Evolutionary conservation across 1,140 invertebrate species (phyloP).

Genomic region (Parapsyche elsis): DNA sequence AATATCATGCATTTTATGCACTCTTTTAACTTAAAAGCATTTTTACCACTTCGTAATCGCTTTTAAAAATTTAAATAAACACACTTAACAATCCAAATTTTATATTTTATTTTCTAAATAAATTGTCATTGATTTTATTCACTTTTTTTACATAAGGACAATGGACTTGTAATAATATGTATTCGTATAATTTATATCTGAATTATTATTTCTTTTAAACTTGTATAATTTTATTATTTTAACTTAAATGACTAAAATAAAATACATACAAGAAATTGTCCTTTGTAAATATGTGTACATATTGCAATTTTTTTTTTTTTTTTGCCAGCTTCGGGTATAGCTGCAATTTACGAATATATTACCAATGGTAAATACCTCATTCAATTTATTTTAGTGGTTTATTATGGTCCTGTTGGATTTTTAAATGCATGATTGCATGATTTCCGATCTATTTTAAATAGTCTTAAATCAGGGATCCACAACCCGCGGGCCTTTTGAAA

Average conservation of each 20-base stretch:
- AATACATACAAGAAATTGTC: background rate
- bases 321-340: constrained; percentile 54
- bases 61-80: too few species aligned
- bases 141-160: too few species aligned
- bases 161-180: background rate
- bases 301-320: constrained; percentile 31
- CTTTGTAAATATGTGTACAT: background rate
- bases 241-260: background rate
- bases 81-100: too few species aligned
- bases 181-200: too few species aligned
- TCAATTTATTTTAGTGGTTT: constrained; percentile 23
- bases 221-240: background rate
- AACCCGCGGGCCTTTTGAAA: too few species aligned
- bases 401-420: background rate
- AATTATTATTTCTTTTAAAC: too few species aligned
- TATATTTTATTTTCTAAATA: too few species aligned
- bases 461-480: too few species aligned
- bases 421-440: constrained; percentile 29
- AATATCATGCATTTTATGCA: too few species aligned
- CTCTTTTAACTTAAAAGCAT: too few species aligned
- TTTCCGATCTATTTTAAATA: background rate
- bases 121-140: too few species aligned
- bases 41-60: too few species aligned
- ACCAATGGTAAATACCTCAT: constrained; percentile 53
- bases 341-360: constrained; percentile 54